Percentiles rank a stretch among this genome's conserved stretches.
phyloP scores from a whole-genome alignment of 2,113 vertebrate genomes.

The Rattus rattus region DNA sequence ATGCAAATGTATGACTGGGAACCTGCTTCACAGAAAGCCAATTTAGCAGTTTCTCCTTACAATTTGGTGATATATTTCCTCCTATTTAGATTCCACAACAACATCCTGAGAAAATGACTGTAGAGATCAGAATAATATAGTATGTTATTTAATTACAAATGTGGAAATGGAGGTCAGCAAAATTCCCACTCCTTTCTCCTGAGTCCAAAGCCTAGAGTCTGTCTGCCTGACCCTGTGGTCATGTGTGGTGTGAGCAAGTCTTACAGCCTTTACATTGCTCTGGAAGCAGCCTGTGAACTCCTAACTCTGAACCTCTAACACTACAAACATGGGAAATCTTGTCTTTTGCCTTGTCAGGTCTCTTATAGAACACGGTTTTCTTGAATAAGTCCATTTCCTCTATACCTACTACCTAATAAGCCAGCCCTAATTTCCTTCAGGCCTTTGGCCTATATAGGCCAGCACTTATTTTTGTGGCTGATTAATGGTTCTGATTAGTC shows the following conservation, averaged over 20 bases:
- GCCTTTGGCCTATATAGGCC: slow-evolving; percentile 62
- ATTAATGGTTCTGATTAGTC: slow-evolving; percentile 84
- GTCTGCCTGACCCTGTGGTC: no score
- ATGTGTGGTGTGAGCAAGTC: accelerated
- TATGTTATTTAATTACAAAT: not conserved
- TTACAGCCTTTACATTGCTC: not conserved
- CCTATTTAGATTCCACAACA: not conserved
- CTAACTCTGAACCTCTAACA: not conserved
- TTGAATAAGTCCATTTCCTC: slow-evolving; percentile 56
- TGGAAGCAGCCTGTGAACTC: not conserved
- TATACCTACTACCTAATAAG: slow-evolving; percentile 59
- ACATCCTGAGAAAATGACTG: not conserved
- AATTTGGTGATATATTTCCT: not conserved
- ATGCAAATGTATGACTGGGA: not conserved
- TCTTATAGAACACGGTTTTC: not conserved
- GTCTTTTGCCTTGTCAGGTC: slow-evolving; percentile 36
- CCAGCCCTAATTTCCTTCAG: slow-evolving; percentile 63
- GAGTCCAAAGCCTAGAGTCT: not conserved
- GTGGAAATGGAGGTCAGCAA: not conserved
- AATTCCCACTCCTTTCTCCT: not conserved
- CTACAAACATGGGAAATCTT: not conserved
- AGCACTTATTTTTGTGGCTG: slow-evolving; percentile 76
- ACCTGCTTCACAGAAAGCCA: not conserved
- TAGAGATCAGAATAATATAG: not conserved
- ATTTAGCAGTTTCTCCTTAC: not conserved